Percentiles rank a stretch among this genome's conserved stretches.
These are phyloP conservation scores for Bradypus variegatus DNA, from an alignment of 2,797 vertebrate genomes.

Conservation along the genomic window DNA sequence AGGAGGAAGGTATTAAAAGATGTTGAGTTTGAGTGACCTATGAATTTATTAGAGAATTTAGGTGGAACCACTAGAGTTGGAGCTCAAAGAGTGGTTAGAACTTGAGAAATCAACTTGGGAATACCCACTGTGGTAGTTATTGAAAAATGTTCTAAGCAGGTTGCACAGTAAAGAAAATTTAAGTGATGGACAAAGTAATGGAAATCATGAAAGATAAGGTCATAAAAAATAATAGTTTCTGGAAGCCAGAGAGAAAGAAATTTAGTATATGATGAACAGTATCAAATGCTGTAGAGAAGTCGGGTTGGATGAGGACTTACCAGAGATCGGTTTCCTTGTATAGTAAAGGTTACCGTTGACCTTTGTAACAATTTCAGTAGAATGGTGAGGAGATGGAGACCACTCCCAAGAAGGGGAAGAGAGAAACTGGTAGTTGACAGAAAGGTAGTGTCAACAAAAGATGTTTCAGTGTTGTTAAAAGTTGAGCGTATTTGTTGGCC, in stretches of 20 bases:
- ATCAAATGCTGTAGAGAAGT: background rate
- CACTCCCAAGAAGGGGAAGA: background rate
- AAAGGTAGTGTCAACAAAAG: background rate
- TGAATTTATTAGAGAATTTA: background rate
- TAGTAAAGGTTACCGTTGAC: conserved; percentile 4
- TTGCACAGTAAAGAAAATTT: background rate
- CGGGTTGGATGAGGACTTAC: background rate
- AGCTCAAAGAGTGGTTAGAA: background rate
- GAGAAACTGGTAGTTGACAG: background rate
- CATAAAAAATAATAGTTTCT: background rate
- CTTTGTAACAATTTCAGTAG: background rate
- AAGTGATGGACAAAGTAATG: background rate
- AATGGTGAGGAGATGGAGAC: background rate
- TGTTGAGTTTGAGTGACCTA: background rate
- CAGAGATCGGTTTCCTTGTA: background rate
- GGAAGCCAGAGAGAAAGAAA: background rate
- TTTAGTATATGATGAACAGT: background rate
- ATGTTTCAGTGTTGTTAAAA: conserved; percentile 3
- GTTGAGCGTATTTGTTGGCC: background rate
- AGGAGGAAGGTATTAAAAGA: background rate
- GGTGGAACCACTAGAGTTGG: background rate
- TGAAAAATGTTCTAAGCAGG: background rate
- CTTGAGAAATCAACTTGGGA: background rate
- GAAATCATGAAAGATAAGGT: background rate
- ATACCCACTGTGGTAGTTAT: background rate